These are phyloP conservation scores for Artibeus jamaicensis DNA, from an alignment of 2,797 vertebrate genomes.

Conservation along the genomic window DNA sequence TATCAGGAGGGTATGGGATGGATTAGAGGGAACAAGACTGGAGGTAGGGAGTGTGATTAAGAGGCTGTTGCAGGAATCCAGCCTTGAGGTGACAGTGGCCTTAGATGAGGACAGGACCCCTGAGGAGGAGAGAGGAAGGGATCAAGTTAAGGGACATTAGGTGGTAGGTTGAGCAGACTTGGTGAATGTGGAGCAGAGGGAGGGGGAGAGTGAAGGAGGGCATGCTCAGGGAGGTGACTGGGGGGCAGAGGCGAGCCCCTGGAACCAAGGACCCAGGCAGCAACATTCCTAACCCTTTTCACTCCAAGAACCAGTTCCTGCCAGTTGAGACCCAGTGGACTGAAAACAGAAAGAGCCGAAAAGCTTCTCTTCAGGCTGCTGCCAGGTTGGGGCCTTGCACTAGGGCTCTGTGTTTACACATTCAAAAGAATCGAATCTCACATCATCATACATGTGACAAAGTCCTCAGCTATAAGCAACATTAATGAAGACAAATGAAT, in stretches of 20 bases:
- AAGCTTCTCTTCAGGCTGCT: neutral
- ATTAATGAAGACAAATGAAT: constrained; percentile 73
- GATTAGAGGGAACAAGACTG: neutral
- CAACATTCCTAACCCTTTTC: neutral
- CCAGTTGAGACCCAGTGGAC: neutral
- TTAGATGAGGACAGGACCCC: neutral
- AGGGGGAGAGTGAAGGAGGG: neutral
- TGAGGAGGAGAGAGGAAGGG: neutral
- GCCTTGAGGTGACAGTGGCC: neutral
- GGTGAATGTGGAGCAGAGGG: neutral
- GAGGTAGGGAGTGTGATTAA: neutral
- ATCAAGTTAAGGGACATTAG: neutral
- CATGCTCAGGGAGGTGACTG: neutral
- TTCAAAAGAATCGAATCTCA: constrained; percentile 54
- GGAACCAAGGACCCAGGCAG: neutral
- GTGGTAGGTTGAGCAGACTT: neutral
- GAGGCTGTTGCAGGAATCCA: neutral
- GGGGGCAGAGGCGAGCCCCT: neutral
- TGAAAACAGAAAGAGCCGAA: neutral
- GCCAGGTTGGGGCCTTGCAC: constrained; percentile 21
- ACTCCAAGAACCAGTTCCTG: neutral
- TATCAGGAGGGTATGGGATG: neutral
- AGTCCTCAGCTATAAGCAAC: constrained; percentile 63
- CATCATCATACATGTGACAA: constrained; percentile 52
- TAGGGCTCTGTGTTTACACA: constrained; percentile 57